Evolutionary conservation across 2,888 invertebrate genomes (phyloP), one percentile per base, ranked within the genome.

Genomic region (Sceliomorpha sp.): DNA sequence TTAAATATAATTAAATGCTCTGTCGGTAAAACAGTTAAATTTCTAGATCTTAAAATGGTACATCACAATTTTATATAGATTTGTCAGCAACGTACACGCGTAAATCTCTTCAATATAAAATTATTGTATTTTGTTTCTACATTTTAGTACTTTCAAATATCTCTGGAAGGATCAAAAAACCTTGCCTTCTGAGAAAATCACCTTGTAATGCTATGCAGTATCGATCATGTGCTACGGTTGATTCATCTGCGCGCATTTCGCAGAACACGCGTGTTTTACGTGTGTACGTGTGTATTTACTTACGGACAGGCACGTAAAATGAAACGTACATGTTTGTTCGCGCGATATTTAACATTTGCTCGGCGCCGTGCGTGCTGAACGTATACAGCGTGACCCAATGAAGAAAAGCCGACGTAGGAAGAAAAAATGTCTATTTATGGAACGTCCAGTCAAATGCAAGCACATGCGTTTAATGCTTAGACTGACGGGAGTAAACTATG

Each of bases 141-240:
- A n/a, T n/a, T n/a, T n/a, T n/a, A n/a, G n/a, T n/a, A n/a, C n/a
- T n/a, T n/a, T n/a, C n/a, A n/a, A n/a, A n/a, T n/a, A n/a, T n/a
- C n/a, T n/a, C n/a, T n/a, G n/a, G n/a, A n/a, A n/a, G n/a, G n/a
- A n/a, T n/a, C n/a, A n/a, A n/a, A n/a, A n/a, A n/a, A n/a, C n/a
- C n/a, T n/a, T n/a, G n/a, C n/a, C n/a, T n/a, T n/a, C n/a, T n/a
- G n/a, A n/a, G n/a, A n/a, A n/a, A n/a, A n/a, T 56, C 37, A 53
- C 37, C 14, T 44, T 47, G 37, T 51, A 48, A 56, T 58, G 50
- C 37, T 26, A 58, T 58, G 24, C 64, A 13, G 32, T 64, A 58
- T 64, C 45, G 64, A 58, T 64, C 64, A 45, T 26, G 15, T 51
- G 64, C 26, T 48, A 64, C 47, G 31, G 37, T 39, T 64, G 64